phyloP scores from a whole-genome alignment of 2,888 invertebrate genomes.

The Andrena minutula region DNA sequence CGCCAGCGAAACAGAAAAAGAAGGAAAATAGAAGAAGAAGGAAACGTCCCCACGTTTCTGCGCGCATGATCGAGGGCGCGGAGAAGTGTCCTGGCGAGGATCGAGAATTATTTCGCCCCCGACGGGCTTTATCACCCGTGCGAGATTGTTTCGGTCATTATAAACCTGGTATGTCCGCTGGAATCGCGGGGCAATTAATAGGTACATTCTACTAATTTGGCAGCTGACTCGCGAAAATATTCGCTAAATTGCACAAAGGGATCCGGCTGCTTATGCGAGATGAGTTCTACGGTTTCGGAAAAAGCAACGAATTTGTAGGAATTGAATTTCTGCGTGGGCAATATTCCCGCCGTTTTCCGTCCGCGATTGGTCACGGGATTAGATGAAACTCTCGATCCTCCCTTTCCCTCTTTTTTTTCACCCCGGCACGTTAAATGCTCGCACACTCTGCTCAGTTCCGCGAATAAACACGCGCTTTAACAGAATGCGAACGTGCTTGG shows the following conservation, averaged over 20 bases:
- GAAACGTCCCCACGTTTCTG: background rate
- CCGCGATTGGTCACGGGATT: conserved; percentile 21
- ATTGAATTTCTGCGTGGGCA: conserved; percentile 43
- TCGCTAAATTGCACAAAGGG: conserved; percentile 63
- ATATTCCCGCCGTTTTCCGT: conserved; percentile 20
- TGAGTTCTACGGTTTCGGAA: conserved; percentile 35
- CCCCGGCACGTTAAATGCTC: conserved; percentile 25
- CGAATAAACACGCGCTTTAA: conserved; percentile 34
- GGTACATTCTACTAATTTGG: conserved; percentile 41
- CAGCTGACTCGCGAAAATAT: conserved; percentile 56
- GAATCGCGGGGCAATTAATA: conserved; percentile 54
- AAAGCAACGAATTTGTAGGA: conserved; percentile 26
- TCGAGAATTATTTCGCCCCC: conserved; percentile 18
- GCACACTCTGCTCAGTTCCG: conserved; percentile 5
- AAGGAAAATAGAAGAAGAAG: background rate
- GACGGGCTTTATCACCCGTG: conserved; percentile 37
- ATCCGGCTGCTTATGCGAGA: conserved; percentile 37
- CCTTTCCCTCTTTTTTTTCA: background rate
- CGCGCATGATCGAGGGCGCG: too few relatives aligned
- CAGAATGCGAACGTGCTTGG: conserved; percentile 7
- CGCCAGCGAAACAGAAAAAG: background rate
- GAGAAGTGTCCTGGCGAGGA: background rate
- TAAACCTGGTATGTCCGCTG: conserved; percentile 21
- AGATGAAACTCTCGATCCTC: conserved; percentile 28
- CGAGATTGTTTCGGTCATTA: conserved; percentile 60